A percentile compares a stretch with the other conserved stretches of the same genome.
Conservation (phyloP, 2,113 vertebrate species). For the Alexandromys fortis region DNA sequence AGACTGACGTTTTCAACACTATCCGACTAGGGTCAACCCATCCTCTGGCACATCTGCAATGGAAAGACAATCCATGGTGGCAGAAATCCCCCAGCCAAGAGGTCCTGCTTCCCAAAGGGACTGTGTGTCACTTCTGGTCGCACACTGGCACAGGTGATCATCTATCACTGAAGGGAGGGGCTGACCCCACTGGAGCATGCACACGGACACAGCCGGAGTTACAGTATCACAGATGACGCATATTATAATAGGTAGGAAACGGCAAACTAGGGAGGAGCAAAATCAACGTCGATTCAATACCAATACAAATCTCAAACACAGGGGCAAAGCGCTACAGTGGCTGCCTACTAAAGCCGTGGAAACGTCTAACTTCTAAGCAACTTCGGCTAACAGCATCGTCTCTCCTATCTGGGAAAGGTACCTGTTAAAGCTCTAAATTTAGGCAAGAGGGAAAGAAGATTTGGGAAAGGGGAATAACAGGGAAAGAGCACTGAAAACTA, state of each 20-base stretch:
- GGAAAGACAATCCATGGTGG: constrained; percentile 7
- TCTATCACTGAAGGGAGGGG: not conserved
- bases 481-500: constrained; percentile 24
- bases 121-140: not conserved
- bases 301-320: constrained; percentile 18
- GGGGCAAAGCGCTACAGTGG: not conserved
- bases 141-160: constrained; percentile 7
- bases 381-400: constrained; percentile 31
- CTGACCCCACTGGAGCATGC: constrained; percentile 26
- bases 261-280: not conserved
- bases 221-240: not conserved
- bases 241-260: constrained; percentile 18
- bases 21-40: not conserved
- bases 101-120: not conserved
- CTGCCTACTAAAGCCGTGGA: constrained; percentile 21
- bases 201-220: not conserved
- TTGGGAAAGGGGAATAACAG: not conserved
- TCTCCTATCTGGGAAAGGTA: constrained; percentile 41
- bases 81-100: not conserved
- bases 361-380: constrained; percentile 57
- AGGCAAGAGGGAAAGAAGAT: not conserved
- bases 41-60: constrained; percentile 40
- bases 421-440: constrained; percentile 64
- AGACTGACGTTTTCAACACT: constrained; percentile 57
- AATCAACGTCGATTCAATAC: not conserved